Evolutionary conservation across 2,888 invertebrate genomes (phyloP), one percentile per base, ranked within the genome.

Genomic region (Halictus quadricinctus): DNA sequence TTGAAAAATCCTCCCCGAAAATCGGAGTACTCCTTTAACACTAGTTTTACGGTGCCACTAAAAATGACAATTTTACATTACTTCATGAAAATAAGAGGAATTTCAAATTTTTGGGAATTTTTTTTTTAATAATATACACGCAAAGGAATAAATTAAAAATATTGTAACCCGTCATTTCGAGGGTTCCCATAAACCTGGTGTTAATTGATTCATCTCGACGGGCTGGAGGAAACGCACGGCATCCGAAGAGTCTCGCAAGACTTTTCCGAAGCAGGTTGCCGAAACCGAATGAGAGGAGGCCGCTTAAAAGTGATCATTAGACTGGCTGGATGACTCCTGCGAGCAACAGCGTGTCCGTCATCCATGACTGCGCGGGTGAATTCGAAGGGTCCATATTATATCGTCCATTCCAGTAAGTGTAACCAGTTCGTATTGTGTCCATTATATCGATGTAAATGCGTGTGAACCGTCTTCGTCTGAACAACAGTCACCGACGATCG

Each of bases 351-450:
- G 29, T 50, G 86, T 72, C 77, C 83, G 86, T 72, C 86, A 87
- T 86, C 87, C 87, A 89, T 87, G 87, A 80, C 86, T 75, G 87
- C 88, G 87, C 88, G 90, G 25, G 80, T 91, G 88, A 29, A 90
- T 92, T 92, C 90, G 87, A 90, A 91, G 92, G 92, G 91, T 93
- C 92, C 92, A 93, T 89, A 80, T 54, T 83, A 85, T 83, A 82
- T 88, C 81, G 86, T 86, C 85, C 84, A 72, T 86, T 75, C 76
- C 43, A 84, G 29, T 80, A 83, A 87, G 72, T 80, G 80, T 85
- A 80, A 81, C 54, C 50, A 76, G 81, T 80, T 72, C 74, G 80
- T 84, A 76, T 83, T 84, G 75, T 83, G 70, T 81, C 82, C 66
- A 79, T 25, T 69, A 80, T 48, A 80, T 86, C 74, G 70, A 79